Evolutionary conservation across 2,888 invertebrate genomes (phyloP), one percentile per base, ranked within the genome.

Genomic region (Cheilosia vernalis): DNA sequence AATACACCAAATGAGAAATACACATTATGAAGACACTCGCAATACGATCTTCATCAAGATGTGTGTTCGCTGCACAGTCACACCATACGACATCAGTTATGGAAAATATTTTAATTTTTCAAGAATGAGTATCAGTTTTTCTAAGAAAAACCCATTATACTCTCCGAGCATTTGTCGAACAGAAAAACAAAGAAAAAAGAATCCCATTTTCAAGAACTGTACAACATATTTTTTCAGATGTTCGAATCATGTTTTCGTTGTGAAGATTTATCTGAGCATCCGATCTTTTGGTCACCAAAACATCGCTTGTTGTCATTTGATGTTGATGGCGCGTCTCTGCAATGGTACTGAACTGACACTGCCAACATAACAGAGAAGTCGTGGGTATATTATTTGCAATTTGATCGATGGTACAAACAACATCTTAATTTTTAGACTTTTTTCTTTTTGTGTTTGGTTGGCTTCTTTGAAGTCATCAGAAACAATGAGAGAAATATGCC

Each of bases 191-290:
- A 30, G 56, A 24, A 37, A 61, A 24, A 61, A 67, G 74, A 80
- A 61, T 44, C 5, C 49, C n/a, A 58, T 72, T 70, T 82, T 64
- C n/a, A 60, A 78, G 51, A 69, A 74, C 64, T 69, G 51, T 66
- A 66, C 70, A 84, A 84, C 80, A 84, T 84, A 80, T 66, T 84
- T 84, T 84, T 80, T 84, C 84, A 84, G 73, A 80, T 84, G 74
- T 84, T 84, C 69, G 42, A 84, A 80, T 84, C 80, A 66, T 80
- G 80, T 83, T 73, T 79, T 70, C 37, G 47, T 49, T 53, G 66
- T 42, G 63, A 76, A 79, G 84, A 74, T 84, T 84, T 84, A 84
- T 84, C 84, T 74, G 53, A 64, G 74, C 70, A 80, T 80, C 84
- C 84, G 80, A 84, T 84, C 84, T 84, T 84, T 80, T 66, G 47